Base-by-base conservation (phyloP, 2,113 vertebrate genomes). In the Callopanchax toddi region DNA sequence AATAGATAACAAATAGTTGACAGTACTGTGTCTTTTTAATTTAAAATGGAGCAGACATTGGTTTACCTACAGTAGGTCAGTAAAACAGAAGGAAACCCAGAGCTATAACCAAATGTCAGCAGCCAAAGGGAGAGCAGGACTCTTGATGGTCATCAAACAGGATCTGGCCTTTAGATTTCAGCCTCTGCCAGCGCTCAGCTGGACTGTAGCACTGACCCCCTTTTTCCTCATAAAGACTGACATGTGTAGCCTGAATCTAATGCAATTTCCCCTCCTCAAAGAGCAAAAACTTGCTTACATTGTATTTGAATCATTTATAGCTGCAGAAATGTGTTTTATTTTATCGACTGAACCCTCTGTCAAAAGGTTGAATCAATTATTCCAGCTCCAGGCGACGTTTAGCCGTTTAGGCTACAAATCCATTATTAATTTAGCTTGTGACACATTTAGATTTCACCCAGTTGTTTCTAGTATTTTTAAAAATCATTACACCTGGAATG, bases 31-130 rank as follows among this genome's bases (percentile, higher is more conserved):
- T n/a, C n/a, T n/a, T n/a, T n/a, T n/a, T n/a, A n/a, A 7, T 29
- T 29, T 29, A 29, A 29, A 32, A 32, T n/a, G n/a, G n/a, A n/a
- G n/a, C n/a, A n/a, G n/a, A n/a, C n/a, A 25, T 16, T 18, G 40
- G 25, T 48, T 23, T 37, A 29, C 54, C 25, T 36, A 22, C 46
- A 62, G 49, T 0, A 62, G 49, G 48, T 59, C 48, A 18, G 21
- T 39, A 12, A 11, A 26, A 39, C 16, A 8, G 55, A 15, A 18
- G 26, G 51, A n/a, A 50, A 58, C 3, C 34, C 17, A 72, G 53
- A 40, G 60, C 45, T 46, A 7, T 7, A 40, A 46, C 42, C 50
- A 72, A 82, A 82, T 61, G 54, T 82, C 82, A 85, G 68, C 55
- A 20, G 15, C 44, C 50, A 54, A 57, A 22, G 48, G 25, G 15